A percentile compares a stretch with the other conserved stretches of the same genome.
Conservation (phyloP, 1,140 invertebrate species). For the Coenobita brevimanus region DNA sequence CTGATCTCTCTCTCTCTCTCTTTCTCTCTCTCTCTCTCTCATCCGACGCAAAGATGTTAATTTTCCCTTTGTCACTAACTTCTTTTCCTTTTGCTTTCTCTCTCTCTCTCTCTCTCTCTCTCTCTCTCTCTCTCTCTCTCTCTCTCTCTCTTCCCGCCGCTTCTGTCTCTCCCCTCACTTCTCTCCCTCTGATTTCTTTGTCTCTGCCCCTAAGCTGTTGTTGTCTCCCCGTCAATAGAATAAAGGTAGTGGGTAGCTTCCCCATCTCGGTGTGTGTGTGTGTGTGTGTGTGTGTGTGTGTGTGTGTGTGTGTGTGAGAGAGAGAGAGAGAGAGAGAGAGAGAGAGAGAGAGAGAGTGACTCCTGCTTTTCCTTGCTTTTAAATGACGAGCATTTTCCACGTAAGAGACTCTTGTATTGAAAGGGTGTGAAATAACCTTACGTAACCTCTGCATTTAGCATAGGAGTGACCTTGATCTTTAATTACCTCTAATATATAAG, state of each 20-base stretch:
- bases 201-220: constrained; percentile 26
- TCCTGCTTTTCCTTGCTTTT: too few species aligned
- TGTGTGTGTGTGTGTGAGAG: too few species aligned
- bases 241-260: constrained; percentile 29
- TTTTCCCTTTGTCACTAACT: not conserved
- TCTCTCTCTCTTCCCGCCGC: constrained; percentile 16
- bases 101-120: constrained; percentile 40
- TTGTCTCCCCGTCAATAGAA: constrained; percentile 32
- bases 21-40: not conserved
- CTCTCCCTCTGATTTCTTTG: constrained; percentile 3
- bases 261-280: not conserved
- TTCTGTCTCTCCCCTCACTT: not conserved
- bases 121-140: constrained; percentile 41
- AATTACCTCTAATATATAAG: too few species aligned
- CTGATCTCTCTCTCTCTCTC: not conserved
- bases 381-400: too few species aligned
- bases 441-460: too few species aligned
- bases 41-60: not conserved
- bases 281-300: too few species aligned
- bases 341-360: too few species aligned
- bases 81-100: constrained; percentile 13
- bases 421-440: too few species aligned
- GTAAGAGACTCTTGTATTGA: too few species aligned
- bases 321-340: too few species aligned
- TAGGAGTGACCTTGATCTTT: too few species aligned